Evolutionary conservation across 2,797 vertebrate genomes (phyloP).

Genomic region (Coregonus sp.): DNA sequence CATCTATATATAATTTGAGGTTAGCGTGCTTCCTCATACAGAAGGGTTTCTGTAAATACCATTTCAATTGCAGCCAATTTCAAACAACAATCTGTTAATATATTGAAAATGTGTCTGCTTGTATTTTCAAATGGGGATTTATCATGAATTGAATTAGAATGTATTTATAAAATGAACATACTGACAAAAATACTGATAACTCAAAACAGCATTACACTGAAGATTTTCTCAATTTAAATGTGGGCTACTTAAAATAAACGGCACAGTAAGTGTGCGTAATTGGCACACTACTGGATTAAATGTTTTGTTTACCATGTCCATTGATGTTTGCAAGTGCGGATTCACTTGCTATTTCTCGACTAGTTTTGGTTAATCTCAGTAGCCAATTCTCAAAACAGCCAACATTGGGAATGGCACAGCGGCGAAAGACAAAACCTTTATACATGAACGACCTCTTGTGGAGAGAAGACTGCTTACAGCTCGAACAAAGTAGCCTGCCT

Average conservation of each 20-base stretch:
- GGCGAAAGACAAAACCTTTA: conserved; percentile 55
- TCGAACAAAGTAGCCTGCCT: conserved; percentile 2
- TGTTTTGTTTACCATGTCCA: not conserved
- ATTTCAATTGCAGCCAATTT: not conserved
- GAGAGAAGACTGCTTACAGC: conserved; percentile 51
- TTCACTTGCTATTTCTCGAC: not conserved
- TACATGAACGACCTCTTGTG: conserved; percentile 80
- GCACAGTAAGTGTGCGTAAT: not conserved
- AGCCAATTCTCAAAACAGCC: not conserved
- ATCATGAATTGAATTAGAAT: too few relatives aligned
- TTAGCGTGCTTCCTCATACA: not conserved
- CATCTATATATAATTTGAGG: not conserved
- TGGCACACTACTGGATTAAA: not conserved
- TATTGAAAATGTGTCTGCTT: not conserved
- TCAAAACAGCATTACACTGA: too few relatives aligned
- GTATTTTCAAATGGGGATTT: not conserved
- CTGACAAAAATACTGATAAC: not conserved
- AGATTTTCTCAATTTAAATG: too few relatives aligned
- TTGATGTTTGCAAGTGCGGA: not conserved
- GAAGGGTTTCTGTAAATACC: not conserved
- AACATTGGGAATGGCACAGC: conserved; percentile 7
- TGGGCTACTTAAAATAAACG: not conserved
- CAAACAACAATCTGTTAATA: not conserved
- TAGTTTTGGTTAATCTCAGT: not conserved
- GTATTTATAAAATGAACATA: not conserved